Evolutionary conservation across 2,888 invertebrate species (phyloP).

Genomic region (Julus scanicus): DNA sequence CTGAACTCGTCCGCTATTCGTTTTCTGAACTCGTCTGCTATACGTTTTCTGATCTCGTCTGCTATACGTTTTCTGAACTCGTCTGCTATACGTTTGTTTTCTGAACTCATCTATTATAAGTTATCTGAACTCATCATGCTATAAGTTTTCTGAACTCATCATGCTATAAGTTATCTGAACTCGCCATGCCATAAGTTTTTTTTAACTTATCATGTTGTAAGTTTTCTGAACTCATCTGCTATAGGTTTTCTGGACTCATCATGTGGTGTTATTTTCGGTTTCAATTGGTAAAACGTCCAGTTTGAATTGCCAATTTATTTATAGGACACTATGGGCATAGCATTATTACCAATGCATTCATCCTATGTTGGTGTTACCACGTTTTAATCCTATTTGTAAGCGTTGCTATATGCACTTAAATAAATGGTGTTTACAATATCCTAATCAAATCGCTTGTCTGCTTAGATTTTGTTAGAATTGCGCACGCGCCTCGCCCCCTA

Average conservation of each 20-base stretch:
- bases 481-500: background rate
- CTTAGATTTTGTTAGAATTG: background rate
- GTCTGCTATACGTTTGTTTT: no score
- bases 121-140: no score
- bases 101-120: no score
- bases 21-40: no score
- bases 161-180: no score
- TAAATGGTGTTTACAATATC: slow-evolving; percentile 27
- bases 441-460: slow-evolving; percentile 33
- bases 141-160: no score
- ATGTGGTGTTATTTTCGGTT: background rate
- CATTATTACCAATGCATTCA: background rate
- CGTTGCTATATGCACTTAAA: background rate
- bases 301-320: background rate
- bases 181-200: no score
- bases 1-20: no score
- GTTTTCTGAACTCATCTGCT: no score
- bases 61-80: no score
- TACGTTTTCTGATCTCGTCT: no score
- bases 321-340: background rate
- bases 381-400: slow-evolving; percentile 10
- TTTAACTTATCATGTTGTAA: no score
- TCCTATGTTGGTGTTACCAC: background rate
- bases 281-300: background rate
- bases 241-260: background rate